Conservation (phyloP, 1,140 invertebrate genomes). For the Lasioglossum baleicum region DNA sequence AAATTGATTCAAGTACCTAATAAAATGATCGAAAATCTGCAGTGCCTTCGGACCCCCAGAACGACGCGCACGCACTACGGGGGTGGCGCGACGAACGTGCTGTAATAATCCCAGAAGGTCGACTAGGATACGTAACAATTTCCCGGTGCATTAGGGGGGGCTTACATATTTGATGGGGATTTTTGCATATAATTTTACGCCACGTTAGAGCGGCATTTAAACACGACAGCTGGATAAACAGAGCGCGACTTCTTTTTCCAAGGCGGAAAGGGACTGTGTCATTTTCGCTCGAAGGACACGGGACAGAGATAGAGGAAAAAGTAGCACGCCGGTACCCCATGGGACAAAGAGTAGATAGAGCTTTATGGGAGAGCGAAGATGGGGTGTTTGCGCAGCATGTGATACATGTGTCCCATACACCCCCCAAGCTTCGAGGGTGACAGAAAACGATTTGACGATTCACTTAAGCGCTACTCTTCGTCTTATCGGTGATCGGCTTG, state of each 20-base stretch:
- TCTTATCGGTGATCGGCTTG: constrained; percentile 61
- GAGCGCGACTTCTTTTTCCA: constrained; percentile 50
- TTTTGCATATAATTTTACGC: constrained; percentile 81
- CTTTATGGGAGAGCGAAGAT: constrained; percentile 48
- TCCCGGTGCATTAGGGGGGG: constrained; percentile 77
- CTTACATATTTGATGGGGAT: constrained; percentile 79
- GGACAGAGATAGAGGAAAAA: constrained; percentile 49
- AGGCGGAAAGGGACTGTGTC: constrained; percentile 32
- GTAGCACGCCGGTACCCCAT: constrained; percentile 43
- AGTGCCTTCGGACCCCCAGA: neutral
- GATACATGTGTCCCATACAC: constrained; percentile 76
- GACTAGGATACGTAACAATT: constrained; percentile 75
- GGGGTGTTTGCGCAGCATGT: constrained; percentile 76
- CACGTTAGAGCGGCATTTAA: constrained; percentile 79
- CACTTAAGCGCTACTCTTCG: constrained; percentile 73
- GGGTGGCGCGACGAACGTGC: constrained; percentile 2
- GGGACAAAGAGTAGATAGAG: constrained; percentile 53
- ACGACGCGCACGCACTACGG: neutral
- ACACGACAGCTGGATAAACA: constrained; percentile 80
- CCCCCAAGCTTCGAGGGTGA: constrained; percentile 51
- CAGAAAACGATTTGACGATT: constrained; percentile 75
- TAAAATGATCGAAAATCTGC: constrained; percentile 14
- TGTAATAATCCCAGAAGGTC: constrained; percentile 73
- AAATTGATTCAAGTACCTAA: no score
- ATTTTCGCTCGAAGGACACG: neutral